Conservation (phyloP, 2,797 vertebrate genomes). For the Phataginus tetradactyla region DNA sequence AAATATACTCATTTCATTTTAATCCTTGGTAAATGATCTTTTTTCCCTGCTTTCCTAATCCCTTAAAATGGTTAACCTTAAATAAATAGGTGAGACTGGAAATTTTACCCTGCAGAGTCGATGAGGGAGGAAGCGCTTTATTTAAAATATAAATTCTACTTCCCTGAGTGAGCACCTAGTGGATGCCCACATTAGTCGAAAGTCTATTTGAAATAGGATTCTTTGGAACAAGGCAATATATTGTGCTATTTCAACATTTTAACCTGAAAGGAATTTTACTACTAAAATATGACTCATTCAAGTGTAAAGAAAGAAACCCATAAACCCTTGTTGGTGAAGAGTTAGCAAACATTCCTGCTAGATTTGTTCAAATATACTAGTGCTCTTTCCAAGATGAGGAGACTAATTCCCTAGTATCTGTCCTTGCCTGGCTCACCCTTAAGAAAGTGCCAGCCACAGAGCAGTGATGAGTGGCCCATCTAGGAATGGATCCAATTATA, state of each 20-base stretch:
- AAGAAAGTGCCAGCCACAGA: not conserved
- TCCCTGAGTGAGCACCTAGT: not conserved
- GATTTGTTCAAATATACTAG: not conserved
- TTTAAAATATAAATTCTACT: not conserved
- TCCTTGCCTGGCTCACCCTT: not conserved
- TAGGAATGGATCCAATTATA: not conserved
- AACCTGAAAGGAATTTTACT: slow-evolving; percentile 5
- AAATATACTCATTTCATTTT: not conserved
- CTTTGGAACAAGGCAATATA: not conserved
- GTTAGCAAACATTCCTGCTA: not conserved
- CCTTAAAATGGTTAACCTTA: not conserved
- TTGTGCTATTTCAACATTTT: not conserved
- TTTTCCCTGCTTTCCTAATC: not conserved
- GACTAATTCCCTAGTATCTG: not conserved
- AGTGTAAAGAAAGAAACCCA: slow-evolving; percentile 19
- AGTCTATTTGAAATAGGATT: not conserved
- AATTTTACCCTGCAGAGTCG: not conserved
- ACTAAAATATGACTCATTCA: not conserved
- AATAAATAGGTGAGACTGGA: not conserved
- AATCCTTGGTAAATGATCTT: not conserved
- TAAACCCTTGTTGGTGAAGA: not conserved
- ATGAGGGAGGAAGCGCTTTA: not conserved
- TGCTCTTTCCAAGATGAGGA: not conserved
- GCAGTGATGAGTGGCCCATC: fast-evolving
- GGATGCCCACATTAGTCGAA: not conserved